These are phyloP conservation scores for Eurytoma adleriae DNA, from an alignment of 2,888 invertebrate species.

Conservation along the genomic window DNA sequence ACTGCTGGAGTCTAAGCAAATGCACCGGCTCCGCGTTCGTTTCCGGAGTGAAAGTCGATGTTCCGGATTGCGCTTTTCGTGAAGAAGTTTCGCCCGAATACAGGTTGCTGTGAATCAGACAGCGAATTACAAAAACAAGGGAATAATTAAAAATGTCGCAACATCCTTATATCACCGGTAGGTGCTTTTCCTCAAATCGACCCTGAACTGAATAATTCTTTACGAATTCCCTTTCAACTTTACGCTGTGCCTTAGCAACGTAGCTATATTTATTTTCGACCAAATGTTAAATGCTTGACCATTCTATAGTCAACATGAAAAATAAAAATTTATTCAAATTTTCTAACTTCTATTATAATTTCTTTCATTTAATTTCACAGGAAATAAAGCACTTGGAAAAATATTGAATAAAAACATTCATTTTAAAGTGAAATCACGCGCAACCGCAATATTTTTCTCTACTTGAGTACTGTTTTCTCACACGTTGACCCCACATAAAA, in stretches of 20 bases:
- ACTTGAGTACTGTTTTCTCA: too few relatives aligned
- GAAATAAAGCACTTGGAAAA: too few relatives aligned
- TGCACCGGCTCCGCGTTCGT: constrained; percentile 10
- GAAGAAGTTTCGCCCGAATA: constrained; percentile 19
- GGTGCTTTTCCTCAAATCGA: constrained; percentile 1
- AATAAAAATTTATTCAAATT: too few relatives aligned
- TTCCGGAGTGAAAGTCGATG: constrained; percentile 51
- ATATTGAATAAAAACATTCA: too few relatives aligned
- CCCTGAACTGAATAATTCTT: constrained; percentile 48
- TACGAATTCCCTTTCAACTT: constrained; percentile 11
- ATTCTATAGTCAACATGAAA: too few relatives aligned
- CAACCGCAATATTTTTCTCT: too few relatives aligned
- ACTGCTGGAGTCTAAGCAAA: background rate
- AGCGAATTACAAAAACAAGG: background rate
- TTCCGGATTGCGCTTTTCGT: constrained; percentile 29
- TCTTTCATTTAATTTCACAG: too few relatives aligned
- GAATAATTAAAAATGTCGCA: constrained; percentile 20
- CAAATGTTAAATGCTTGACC: too few relatives aligned
- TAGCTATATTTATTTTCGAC: too few relatives aligned
- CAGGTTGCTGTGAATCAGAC: background rate
- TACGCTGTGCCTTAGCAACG: constrained; percentile 9
- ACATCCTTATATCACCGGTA: constrained; percentile 31
- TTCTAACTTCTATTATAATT: too few relatives aligned
- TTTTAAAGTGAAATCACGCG: too few relatives aligned
- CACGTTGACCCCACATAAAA: too few relatives aligned